Evolutionary conservation across 1,140 invertebrate species (phyloP), one percentile per base, ranked within the genome.

Genomic region (Arion vulgaris): DNA sequence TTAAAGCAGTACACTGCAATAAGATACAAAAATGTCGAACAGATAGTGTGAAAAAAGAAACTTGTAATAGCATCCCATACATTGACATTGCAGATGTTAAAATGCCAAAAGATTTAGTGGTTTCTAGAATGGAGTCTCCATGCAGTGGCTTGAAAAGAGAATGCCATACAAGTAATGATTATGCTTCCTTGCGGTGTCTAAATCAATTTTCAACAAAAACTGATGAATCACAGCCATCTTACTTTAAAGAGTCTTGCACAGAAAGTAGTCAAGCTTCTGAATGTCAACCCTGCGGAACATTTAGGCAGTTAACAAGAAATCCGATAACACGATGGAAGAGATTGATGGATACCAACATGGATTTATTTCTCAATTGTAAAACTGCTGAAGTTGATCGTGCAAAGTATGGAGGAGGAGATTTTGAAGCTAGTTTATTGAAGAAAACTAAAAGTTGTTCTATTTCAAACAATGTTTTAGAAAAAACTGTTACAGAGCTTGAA

Each of bases 301-400:
- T 45, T 45, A 45, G 23, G 53, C 5, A 34, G 9, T 39, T 71
- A 71, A 36, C 68, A 39, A 71, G 68, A 71, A 71, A 71, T 71
- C 68, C 68, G 34, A 34, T 71, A 28, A 71, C 68, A 71, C 68
- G 13, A 23, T 71, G 68, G 68, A 34, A 32, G 26, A 71, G 68
- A 71, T 39, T 71, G 15, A 23, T 71, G 34, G 32, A 71, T 36
- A 36, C 23, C 23, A 71, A 71, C 38, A 36, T 71, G 7, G 68
- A 71, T 11, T 32, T 28, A 17, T 34, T 71, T 13, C 15, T 5
- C 15, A 36, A 11, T 34, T 13, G 26, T 5, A 71, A 71, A 36
- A 32, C 1, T 23, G 5, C 1, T 57, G 53, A 57, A 11, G 19
- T 11, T 57, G 53, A 57, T 57, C 53, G 26, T 57, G 15, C 53